Evolutionary conservation across 2,888 invertebrate genomes (phyloP), one percentile per base, ranked within the genome.

Genomic region (Torymus aiolomorphi): DNA sequence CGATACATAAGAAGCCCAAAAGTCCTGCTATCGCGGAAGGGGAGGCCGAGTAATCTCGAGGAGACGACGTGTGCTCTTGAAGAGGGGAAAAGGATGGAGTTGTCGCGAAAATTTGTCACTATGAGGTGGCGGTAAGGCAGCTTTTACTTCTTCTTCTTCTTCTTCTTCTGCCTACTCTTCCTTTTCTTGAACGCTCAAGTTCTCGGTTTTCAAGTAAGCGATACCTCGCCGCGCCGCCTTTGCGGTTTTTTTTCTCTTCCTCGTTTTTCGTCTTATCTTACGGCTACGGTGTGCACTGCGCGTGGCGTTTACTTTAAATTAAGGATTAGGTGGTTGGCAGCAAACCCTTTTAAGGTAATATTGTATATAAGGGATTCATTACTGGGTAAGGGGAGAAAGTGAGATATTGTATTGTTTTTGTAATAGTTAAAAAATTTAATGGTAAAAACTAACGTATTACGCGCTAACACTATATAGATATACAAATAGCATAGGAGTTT

Each of bases 81-180:
- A 52, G 18, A 52, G 52, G 31, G 16, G 4, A 13, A 14, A 16
- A 18, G 51, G 18, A 72, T 51, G 20, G 20, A 52, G 61, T 72
- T 62, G 72, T 61, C 72, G 61, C 52, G 62, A 72, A 72, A 72
- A 72, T 72, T 72, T 62, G 51, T 62, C 62, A 16, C 20, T 2
- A n/a, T 18, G 20, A 13, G 66, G 11, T 66, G 49, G 16, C 18
- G n/a, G 70, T 70, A 70, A 70, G 42, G 12, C 57, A 18, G 62
- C 72, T 72, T 72, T 24, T 70, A 42, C 42, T 42, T 67, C 20
- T 31, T 51, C 51, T 11, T 49, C 61, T 72, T 72, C 31, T 14
- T 12, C 51, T 42, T 49, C 12, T 13, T 49, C 61, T n/a, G n/a
- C n/a, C n/a, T n/a, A n/a, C 20, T 71, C 31, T 51, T 51, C 16